These are phyloP conservation scores for Trachelus iudaicus DNA, from an alignment of 2,888 invertebrate species.

Conservation along the genomic window DNA sequence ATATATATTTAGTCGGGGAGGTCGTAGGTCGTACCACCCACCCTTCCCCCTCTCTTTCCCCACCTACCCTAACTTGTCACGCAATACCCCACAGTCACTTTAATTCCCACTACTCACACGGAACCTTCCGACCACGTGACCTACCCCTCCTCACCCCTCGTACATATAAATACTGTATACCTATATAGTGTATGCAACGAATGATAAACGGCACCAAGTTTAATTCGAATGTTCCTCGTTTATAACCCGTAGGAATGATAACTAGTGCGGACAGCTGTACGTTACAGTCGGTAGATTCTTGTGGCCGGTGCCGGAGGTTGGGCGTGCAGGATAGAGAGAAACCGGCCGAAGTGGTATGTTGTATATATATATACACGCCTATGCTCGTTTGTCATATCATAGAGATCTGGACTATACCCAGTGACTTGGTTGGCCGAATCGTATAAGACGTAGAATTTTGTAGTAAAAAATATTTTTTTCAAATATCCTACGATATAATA, in stretches of 20 bases:
- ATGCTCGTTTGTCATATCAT: not conserved
- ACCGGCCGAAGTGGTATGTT: not conserved
- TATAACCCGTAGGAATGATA: slow-evolving; percentile 6
- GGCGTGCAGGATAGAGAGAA: not conserved
- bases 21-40: not conserved
- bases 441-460: not conserved
- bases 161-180: not conserved
- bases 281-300: not conserved
- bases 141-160: not conserved
- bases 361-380: not conserved
- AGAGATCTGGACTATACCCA: not conserved
- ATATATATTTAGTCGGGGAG: not conserved
- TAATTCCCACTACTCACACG: not conserved
- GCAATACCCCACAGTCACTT: not conserved
- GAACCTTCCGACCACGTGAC: not conserved
- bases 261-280: slow-evolving; percentile 4
- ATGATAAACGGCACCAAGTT: not conserved
- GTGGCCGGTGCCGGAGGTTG: not conserved
- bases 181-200: not conserved
- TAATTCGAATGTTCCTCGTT: slow-evolving; percentile 6
- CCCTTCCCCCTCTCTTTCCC: too few relatives aligned
- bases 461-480: not conserved
- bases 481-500: not conserved
- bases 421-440: not conserved
- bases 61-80: not conserved